These are phyloP conservation scores for Cryptoprocta ferox DNA, from an alignment of 2,797 vertebrate species.

Conservation along the genomic window DNA sequence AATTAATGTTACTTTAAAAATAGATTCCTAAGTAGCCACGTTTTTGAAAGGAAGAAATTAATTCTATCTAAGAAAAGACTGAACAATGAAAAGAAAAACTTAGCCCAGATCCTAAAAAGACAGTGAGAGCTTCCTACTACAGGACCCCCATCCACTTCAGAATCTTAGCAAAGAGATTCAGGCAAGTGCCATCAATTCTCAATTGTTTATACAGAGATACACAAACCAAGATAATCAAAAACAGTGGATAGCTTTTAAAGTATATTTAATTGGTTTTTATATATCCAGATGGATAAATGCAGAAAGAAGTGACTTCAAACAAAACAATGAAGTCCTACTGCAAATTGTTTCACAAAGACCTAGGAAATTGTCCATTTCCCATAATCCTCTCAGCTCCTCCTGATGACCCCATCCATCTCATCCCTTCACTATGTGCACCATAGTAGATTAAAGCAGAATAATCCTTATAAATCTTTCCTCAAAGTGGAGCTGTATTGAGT, in stretches of 20 bases:
- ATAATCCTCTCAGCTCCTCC: neutral
- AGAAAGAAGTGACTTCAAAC: neutral
- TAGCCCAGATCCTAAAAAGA: neutral
- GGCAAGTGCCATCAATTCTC: neutral
- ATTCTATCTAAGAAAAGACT: constrained; percentile 32
- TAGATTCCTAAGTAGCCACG: constrained; percentile 28
- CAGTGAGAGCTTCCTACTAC: neutral
- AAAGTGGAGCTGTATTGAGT: neutral
- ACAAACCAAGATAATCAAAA: neutral
- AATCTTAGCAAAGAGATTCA: neutral
- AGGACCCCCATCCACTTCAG: neutral
- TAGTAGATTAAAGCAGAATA: neutral
- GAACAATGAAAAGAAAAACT: constrained; percentile 16
- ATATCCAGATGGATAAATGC: neutral
- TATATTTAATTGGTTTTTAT: constrained; percentile 29
- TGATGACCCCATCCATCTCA: neutral
- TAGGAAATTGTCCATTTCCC: neutral
- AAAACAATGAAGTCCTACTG: neutral
- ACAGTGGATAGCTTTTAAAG: neutral
- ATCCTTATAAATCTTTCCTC: neutral
- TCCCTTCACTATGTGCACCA: neutral
- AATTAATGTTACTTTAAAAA: constrained; percentile 49
- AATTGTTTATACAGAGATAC: neutral
- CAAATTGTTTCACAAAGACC: neutral
- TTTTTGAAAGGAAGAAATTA: constrained; percentile 49